A percentile compares a stretch with the other conserved stretches of the same genome.
phyloP scores from a whole-genome alignment of 1,140 invertebrate genomes.

The Tachypleus tridentatus region DNA sequence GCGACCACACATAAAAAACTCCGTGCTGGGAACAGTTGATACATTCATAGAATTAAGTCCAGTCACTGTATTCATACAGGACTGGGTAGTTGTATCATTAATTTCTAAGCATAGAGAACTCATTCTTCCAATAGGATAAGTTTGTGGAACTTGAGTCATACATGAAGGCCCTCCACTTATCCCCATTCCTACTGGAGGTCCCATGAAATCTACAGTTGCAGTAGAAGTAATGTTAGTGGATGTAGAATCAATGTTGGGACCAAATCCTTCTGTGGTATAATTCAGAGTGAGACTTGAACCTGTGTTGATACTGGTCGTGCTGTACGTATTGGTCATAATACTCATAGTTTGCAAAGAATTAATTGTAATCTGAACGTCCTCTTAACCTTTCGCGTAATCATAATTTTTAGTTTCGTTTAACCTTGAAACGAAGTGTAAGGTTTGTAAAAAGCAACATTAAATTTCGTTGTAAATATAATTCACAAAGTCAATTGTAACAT shows the following conservation, averaged over 20 bases:
- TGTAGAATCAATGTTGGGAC: slow-evolving; percentile 52
- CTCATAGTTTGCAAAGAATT: no score
- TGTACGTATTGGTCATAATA: no score
- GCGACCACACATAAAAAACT: slow-evolving; percentile 27
- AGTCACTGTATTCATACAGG: slow-evolving; percentile 33
- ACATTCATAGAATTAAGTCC: slow-evolving; percentile 37
- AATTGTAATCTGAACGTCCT: no score
- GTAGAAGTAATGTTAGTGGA: slow-evolving; percentile 30
- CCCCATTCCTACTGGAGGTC: slow-evolving; percentile 36
- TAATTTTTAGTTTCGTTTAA: no score
- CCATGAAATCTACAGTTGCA: slow-evolving; percentile 25
- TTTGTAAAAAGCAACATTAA: no score
- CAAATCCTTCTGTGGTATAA: slow-evolving; percentile 43
- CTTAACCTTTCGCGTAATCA: no score
- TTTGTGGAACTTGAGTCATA: slow-evolving; percentile 48
- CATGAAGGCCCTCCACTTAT: slow-evolving; percentile 38
- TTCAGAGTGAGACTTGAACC: slow-evolving; percentile 20
- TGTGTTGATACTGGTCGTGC: neutral
- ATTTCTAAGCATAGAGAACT: slow-evolving; percentile 34
- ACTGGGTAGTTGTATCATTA: slow-evolving; percentile 29
- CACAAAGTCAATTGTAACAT: no score
- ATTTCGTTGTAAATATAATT: no score
- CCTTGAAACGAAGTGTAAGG: no score
- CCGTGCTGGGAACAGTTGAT: slow-evolving; percentile 19
- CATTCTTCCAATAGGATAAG: slow-evolving; percentile 31